phyloP scores from a whole-genome alignment of 2,888 invertebrate genomes.

The Hybos culiciformis region DNA sequence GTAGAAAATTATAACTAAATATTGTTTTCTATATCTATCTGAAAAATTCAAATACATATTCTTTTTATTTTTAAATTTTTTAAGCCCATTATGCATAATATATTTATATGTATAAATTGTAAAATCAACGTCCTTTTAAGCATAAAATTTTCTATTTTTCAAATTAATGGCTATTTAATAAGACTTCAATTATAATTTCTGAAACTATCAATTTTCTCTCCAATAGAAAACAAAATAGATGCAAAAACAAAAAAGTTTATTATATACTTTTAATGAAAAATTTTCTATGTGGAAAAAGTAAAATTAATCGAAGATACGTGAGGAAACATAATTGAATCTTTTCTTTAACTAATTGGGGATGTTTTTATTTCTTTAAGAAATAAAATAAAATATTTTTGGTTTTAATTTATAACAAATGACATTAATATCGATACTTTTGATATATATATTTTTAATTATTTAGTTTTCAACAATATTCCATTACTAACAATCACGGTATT shows the following conservation, averaged over 20 bases:
- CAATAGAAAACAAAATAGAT: not conserved
- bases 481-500: too few relatives aligned
- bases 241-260: not conserved
- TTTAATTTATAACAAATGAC: too few relatives aligned
- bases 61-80: too few relatives aligned
- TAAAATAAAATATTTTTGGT: too few relatives aligned
- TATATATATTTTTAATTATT: too few relatives aligned
- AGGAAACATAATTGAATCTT: conserved; percentile 1
- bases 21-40: too few relatives aligned
- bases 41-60: too few relatives aligned
- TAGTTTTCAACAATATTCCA: too few relatives aligned
- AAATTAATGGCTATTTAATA: conserved; percentile 2
- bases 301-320: not conserved
- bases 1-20: too few relatives aligned
- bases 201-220: not conserved
- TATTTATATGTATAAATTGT: not conserved
- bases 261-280: not conserved
- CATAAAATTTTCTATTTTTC: not conserved
- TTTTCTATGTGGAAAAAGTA: not conserved
- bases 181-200: not conserved
- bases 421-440: too few relatives aligned
- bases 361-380: too few relatives aligned
- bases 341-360: not conserved
- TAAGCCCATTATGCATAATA: too few relatives aligned
- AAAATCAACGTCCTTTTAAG: not conserved